Evolutionary conservation across 2,888 invertebrate genomes (phyloP).

Genomic region (Drosophila tripunctata): DNA sequence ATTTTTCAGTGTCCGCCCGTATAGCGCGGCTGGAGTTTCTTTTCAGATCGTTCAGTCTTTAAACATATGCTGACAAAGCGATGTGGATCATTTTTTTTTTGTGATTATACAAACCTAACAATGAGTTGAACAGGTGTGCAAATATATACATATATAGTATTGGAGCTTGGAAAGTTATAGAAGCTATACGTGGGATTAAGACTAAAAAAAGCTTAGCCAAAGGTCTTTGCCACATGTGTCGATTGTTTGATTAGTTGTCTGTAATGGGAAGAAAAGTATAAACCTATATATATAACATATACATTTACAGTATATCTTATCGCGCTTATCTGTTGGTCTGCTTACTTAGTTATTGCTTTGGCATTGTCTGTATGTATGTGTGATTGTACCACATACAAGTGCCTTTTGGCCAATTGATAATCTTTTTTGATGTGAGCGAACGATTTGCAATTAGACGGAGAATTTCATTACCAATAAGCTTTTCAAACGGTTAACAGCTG

Average conservation of each 20-base stretch:
- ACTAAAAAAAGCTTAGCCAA: neutral
- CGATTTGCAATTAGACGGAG: conserved; percentile 37
- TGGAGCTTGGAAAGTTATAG: neutral
- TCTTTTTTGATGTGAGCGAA: conserved; percentile 24
- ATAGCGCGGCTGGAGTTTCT: too few relatives aligned
- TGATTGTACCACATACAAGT: neutral
- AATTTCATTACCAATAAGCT: conserved; percentile 27
- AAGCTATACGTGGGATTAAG: neutral
- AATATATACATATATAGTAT: too few relatives aligned
- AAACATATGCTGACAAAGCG: neutral
- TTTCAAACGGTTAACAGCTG: conserved; percentile 16
- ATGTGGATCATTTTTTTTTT: neutral
- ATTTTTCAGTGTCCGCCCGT: too few relatives aligned
- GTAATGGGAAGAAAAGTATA: conserved; percentile 1
- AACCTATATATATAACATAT: conserved; percentile 12
- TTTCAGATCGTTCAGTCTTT: neutral
- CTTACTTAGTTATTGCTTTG: conserved; percentile 24
- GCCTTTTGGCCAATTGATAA: conserved; percentile 31
- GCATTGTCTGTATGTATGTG: neutral
- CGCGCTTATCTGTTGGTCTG: conserved; percentile 41
- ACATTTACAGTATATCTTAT: conserved; percentile 53
- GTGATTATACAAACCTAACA: neutral
- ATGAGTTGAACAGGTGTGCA: neutral
- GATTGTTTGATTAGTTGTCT: neutral
- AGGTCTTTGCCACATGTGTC: conserved; percentile 10